These are phyloP conservation scores for Scaeva pyrastri DNA, from an alignment of 2,888 invertebrate species.

Conservation along the genomic window DNA sequence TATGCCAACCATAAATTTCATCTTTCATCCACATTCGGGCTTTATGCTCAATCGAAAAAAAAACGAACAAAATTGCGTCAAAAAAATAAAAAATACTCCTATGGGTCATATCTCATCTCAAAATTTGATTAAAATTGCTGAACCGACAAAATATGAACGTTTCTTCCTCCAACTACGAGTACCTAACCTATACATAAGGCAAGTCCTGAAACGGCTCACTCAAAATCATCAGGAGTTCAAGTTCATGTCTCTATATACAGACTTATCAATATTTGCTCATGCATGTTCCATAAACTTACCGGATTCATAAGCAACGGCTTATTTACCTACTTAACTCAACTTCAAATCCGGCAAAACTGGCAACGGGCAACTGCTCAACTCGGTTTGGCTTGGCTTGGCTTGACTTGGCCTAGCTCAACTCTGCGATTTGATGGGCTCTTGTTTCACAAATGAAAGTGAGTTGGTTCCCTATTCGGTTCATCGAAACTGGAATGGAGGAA, in stretches of 20 bases:
- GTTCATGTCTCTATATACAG: neutral
- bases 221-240: conserved; percentile 1
- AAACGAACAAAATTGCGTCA: neutral
- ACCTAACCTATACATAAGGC: neutral
- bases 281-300: conserved; percentile 36
- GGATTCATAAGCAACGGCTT: conserved; percentile 47
- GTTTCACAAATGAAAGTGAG: neutral
- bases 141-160: conserved; percentile 10
- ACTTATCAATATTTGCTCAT: conserved; percentile 37
- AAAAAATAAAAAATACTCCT: conserved; percentile 11
- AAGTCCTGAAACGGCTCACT: neutral
- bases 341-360: neutral
- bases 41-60: neutral
- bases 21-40: conserved; percentile 1
- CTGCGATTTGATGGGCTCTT: neutral
- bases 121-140: conserved; percentile 42
- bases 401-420: no score
- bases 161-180: neutral
- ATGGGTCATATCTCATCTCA: conserved; percentile 35
- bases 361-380: neutral
- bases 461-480: conserved; percentile 6
- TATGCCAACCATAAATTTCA: conserved; percentile 5
- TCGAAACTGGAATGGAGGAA: neutral
- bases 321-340: conserved; percentile 29
- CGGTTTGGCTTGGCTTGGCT: no score